phyloP scores from a whole-genome alignment of 2,797 vertebrate species.

The Avahi laniger region DNA sequence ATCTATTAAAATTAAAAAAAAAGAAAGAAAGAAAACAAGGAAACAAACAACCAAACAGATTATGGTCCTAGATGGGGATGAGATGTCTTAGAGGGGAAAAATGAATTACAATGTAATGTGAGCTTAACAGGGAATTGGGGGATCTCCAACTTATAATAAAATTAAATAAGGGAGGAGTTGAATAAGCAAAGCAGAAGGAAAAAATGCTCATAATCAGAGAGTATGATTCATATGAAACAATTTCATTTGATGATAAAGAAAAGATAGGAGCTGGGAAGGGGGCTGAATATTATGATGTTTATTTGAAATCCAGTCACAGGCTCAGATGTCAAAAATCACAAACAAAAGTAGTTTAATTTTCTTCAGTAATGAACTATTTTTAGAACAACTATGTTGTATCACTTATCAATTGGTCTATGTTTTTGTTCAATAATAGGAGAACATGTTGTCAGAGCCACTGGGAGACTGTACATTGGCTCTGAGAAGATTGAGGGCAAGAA shows the following conservation, averaged over 20 bases:
- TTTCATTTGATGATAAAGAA: neutral
- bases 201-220: neutral
- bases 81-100: neutral
- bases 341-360: neutral
- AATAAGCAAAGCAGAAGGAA: neutral
- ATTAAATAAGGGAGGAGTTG: neutral
- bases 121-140: neutral
- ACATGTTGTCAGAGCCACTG: neutral
- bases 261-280: accelerated
- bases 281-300: neutral
- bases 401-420: neutral
- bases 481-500: neutral
- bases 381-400: neutral
- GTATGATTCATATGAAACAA: neutral
- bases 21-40: neutral
- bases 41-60: neutral
- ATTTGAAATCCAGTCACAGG: neutral
- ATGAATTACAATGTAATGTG: neutral
- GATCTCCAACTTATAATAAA: neutral
- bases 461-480: neutral
- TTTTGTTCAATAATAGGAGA: neutral
- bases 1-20: neutral
- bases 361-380: neutral
- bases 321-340: neutral
- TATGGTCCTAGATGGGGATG: neutral